A percentile compares a stretch with the other conserved stretches of the same genome.
phyloP scores from a whole-genome alignment of 23 tunicate genomes.

The Aplidium turbinatum region DNA sequence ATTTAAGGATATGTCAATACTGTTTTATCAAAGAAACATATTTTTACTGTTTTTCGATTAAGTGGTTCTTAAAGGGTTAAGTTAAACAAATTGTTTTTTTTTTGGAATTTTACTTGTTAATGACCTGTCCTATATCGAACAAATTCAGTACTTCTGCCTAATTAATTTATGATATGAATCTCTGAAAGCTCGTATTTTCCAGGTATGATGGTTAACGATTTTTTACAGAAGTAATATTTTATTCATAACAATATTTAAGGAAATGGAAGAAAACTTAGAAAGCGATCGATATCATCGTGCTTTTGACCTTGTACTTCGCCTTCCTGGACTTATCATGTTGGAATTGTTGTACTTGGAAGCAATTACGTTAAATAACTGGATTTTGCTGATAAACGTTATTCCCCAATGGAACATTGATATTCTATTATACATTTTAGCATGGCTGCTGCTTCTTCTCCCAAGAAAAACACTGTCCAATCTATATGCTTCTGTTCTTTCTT shows the following conservation, averaged over 20 bases:
- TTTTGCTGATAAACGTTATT: not conserved
- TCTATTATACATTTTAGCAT: constrained; percentile 44
- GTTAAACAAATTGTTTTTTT: too few species aligned
- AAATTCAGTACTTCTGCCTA: too few species aligned
- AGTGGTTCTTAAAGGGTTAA: too few species aligned
- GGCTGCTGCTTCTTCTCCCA: constrained; percentile 63
- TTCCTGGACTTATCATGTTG: constrained; percentile 54
- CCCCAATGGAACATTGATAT: constrained; percentile 28
- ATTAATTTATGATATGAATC: too few species aligned
- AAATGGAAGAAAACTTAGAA: constrained; percentile 31
- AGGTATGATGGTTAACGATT: too few species aligned
- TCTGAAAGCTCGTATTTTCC: too few species aligned
- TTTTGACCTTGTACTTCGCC: constrained; percentile 42
- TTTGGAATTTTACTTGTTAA: too few species aligned
- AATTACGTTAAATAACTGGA: constrained; percentile 36
- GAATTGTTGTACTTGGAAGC: constrained; percentile 71
- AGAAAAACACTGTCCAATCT: constrained; percentile 11
- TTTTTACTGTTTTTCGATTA: too few species aligned
- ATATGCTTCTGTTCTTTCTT: constrained; percentile 31
- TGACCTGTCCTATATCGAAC: too few species aligned
- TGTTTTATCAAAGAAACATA: too few species aligned
- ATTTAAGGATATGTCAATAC: too few species aligned
- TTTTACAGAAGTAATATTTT: not conserved
- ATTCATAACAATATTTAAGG: not conserved
- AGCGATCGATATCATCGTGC: too few species aligned